These are phyloP conservation scores for Acanthosoma haemorrhoidale DNA, from an alignment of 2,888 invertebrate species.

Conservation along the genomic window DNA sequence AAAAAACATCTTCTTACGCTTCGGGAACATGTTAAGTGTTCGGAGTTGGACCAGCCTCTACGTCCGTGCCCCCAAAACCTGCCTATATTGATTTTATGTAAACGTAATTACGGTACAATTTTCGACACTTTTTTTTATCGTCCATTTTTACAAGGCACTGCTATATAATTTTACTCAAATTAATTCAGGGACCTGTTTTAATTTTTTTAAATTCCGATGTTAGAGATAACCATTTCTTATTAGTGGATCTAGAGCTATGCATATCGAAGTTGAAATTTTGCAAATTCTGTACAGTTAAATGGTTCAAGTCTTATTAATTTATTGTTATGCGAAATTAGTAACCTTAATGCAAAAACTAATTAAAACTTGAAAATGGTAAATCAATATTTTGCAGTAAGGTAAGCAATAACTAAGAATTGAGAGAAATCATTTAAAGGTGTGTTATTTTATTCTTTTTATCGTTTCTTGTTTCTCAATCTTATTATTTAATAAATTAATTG, in stretches of 20 bases:
- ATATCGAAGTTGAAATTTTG: background rate
- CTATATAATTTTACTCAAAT: constrained; percentile 5
- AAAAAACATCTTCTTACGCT: too few species aligned
- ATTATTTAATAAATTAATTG: too few species aligned
- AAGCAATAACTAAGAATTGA: too few species aligned
- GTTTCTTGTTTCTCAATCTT: too few species aligned
- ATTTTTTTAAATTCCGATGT: constrained; percentile 8
- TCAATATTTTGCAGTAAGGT: too few species aligned
- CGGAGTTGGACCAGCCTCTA: too few species aligned
- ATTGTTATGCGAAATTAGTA: too few species aligned
- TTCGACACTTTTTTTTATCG: constrained; percentile 18
- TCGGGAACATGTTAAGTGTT: too few species aligned
- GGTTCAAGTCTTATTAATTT: background rate
- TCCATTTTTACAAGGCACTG: background rate
- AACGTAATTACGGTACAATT: constrained; percentile 16
- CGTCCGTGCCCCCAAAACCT: background rate
- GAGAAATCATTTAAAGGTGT: too few species aligned
- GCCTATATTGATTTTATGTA: constrained; percentile 25
- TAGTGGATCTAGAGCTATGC: background rate
- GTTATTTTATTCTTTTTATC: too few species aligned
- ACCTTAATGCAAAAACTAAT: too few species aligned
- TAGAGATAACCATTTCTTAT: constrained; percentile 2
- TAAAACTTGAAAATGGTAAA: too few species aligned
- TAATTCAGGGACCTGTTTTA: constrained; percentile 11
- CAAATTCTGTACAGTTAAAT: background rate